Conservation (phyloP, 1,140 invertebrate species). For the Drosophila setifemur region DNA sequence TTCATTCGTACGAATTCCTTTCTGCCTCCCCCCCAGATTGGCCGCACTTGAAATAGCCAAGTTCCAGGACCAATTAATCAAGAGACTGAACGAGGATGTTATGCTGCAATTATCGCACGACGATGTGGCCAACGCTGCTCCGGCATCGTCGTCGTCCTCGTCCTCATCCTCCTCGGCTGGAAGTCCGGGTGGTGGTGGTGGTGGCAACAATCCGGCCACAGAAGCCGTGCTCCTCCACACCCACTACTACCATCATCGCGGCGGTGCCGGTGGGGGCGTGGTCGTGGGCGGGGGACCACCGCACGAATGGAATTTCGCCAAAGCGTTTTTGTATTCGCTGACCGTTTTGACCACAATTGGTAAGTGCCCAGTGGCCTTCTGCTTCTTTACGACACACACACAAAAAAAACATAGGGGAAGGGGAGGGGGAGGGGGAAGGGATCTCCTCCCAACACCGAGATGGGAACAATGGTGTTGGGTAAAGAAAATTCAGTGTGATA, state of each 20-base stretch:
- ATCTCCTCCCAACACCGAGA: no score
- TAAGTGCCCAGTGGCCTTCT: slow-evolving; percentile 84
- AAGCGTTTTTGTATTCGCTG: slow-evolving; percentile 97
- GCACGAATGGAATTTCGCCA: slow-evolving; percentile 95
- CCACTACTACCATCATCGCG: slow-evolving; percentile 81
- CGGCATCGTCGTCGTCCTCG: slow-evolving; percentile 18
- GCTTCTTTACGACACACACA: slow-evolving; percentile 1
- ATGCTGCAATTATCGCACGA: slow-evolving; percentile 83
- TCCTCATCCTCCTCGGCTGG: slow-evolving; percentile 83
- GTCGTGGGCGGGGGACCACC: slow-evolving; percentile 82
- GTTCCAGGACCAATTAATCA: slow-evolving; percentile 94
- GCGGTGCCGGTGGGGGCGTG: slow-evolving; percentile 83
- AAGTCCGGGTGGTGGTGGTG: slow-evolving; percentile 1
- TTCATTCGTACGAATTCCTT: slow-evolving; percentile 5
- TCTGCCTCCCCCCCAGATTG: slow-evolving; percentile 81
- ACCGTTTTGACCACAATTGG: slow-evolving; percentile 98
- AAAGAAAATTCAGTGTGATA: no score
- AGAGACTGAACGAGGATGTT: slow-evolving; percentile 90
- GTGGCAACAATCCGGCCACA: slow-evolving; percentile 81
- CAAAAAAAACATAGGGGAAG: slow-evolving; percentile 2
- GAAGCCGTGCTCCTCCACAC: slow-evolving; percentile 82
- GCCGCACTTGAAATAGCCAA: slow-evolving; percentile 92
- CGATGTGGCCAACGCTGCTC: slow-evolving; percentile 60
- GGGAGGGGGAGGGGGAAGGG: no score
- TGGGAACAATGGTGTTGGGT: no score